A percentile compares a stretch with the other conserved stretches of the same genome.
These are phyloP conservation scores for Mongoloraphidia duomilia DNA, from an alignment of 2,888 invertebrate species.

Conservation along the genomic window DNA sequence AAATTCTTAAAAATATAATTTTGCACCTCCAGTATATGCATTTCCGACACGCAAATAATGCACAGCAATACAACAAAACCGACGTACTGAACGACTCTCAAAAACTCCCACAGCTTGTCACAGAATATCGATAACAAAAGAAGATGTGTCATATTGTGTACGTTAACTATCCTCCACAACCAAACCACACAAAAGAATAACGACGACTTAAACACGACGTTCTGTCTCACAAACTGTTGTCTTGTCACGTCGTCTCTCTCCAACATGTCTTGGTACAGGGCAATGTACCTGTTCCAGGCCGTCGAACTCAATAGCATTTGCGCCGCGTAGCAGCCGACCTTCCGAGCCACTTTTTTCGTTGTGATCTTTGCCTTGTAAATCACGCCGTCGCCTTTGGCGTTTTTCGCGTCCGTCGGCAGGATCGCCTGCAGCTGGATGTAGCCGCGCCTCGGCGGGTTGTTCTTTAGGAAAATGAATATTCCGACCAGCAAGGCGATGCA, in stretches of 20 bases:
- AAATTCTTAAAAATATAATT: slow-evolving; percentile 37
- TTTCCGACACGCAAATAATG: slow-evolving; percentile 55
- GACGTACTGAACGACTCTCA: slow-evolving; percentile 51
- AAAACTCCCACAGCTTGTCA: slow-evolving; percentile 67
- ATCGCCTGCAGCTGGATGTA: slow-evolving; percentile 52
- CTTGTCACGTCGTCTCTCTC: slow-evolving; percentile 46
- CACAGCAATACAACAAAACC: slow-evolving; percentile 55
- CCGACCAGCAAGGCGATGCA: slow-evolving; percentile 58
- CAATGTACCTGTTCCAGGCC: slow-evolving; percentile 76
- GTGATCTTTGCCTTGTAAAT: slow-evolving; percentile 54
- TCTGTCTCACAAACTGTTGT: slow-evolving; percentile 37
- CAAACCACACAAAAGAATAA: slow-evolving; percentile 59
- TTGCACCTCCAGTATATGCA: slow-evolving; percentile 48
- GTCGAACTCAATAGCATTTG: slow-evolving; percentile 61
- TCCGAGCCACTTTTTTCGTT: slow-evolving; percentile 48
- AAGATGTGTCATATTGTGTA: slow-evolving; percentile 61
- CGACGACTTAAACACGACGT: slow-evolving; percentile 50
- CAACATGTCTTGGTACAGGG: slow-evolving; percentile 60
- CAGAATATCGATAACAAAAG: slow-evolving; percentile 64
- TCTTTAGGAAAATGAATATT: slow-evolving; percentile 49
- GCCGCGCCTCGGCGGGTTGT: slow-evolving; percentile 58
- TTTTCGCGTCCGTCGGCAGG: slow-evolving; percentile 28
- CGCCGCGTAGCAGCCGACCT: slow-evolving; percentile 48
- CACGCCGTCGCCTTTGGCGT: slow-evolving; percentile 35
- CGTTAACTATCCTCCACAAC: slow-evolving; percentile 65